Evolutionary conservation across 2,888 invertebrate species (phyloP).

Genomic region (Busseola fusca): DNA sequence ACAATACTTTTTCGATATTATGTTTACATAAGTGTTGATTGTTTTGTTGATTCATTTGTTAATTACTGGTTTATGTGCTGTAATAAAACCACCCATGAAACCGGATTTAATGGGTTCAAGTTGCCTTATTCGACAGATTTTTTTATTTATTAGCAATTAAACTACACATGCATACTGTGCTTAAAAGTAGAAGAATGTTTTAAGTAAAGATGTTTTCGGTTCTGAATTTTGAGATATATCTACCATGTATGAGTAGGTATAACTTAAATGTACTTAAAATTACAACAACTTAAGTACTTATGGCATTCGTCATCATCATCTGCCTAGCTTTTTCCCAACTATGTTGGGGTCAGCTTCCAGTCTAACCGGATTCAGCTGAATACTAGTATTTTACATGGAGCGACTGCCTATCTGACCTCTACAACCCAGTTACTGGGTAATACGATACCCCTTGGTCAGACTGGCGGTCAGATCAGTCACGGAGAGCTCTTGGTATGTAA

Average conservation of each 20-base stretch:
- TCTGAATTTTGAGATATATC: not conserved
- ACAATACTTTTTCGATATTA: conserved; percentile 69
- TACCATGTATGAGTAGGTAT: not conserved
- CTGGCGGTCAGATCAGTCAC: no score
- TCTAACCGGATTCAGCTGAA: no score
- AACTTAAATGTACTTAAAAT: not conserved
- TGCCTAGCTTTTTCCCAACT: no score
- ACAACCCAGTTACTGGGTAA: no score
- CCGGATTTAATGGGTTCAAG: conserved; percentile 11
- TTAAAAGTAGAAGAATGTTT: not conserved
- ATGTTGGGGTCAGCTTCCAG: no score
- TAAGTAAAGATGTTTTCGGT: not conserved
- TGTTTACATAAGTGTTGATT: conserved; percentile 58
- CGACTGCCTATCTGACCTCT: no score
- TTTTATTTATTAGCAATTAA: conserved; percentile 36
- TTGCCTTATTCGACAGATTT: conserved; percentile 25
- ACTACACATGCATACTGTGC: conserved; percentile 8
- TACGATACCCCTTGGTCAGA: no score
- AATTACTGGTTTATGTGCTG: conserved; percentile 37
- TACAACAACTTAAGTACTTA: not conserved
- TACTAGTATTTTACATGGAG: no score
- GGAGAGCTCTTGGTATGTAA: no score
- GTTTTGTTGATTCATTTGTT: conserved; percentile 52
- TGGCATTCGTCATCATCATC: no score
- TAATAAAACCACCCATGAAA: conserved; percentile 39